Conservation (phyloP, 2,113 vertebrate genomes). For the Sterrhoptilus dennistouni region DNA sequence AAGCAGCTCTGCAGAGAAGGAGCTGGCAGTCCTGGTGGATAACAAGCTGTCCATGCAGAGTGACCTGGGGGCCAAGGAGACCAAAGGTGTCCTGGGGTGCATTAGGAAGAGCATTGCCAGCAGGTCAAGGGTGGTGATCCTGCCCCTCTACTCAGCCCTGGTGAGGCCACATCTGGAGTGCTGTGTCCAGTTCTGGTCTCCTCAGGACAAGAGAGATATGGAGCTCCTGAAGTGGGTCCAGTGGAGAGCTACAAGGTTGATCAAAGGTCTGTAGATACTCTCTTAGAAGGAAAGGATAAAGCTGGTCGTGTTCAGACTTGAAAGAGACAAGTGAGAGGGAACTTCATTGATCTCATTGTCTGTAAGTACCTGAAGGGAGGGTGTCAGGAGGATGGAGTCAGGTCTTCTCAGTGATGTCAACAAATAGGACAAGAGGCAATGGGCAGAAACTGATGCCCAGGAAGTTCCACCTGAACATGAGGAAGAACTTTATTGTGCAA, state of each 20-base stretch:
- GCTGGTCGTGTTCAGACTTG: neutral
- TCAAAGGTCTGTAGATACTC: neutral
- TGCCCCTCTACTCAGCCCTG: no score
- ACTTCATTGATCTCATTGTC: neutral
- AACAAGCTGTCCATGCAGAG: neutral
- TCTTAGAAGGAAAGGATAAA: neutral
- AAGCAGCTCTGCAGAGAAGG: neutral
- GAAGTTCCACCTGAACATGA: neutral
- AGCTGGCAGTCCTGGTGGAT: neutral
- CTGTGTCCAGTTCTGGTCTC: neutral
- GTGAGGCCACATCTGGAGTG: fast-evolving
- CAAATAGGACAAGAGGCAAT: neutral
- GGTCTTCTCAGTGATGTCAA: neutral
- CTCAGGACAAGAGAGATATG: neutral
- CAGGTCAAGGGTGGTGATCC: neutral
- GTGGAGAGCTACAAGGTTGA: neutral
- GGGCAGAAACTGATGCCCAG: neutral
- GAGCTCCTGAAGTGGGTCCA: neutral
- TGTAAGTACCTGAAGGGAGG: neutral
- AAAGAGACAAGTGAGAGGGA: neutral
- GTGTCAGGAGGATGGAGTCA: neutral
- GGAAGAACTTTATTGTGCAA: neutral
- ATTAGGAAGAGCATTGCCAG: neutral
- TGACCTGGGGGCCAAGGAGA: neutral
- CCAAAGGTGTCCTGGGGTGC: fast-evolving